Base-by-base conservation (phyloP, 2,797 vertebrate species). In the Steatocranus sp. region DNA sequence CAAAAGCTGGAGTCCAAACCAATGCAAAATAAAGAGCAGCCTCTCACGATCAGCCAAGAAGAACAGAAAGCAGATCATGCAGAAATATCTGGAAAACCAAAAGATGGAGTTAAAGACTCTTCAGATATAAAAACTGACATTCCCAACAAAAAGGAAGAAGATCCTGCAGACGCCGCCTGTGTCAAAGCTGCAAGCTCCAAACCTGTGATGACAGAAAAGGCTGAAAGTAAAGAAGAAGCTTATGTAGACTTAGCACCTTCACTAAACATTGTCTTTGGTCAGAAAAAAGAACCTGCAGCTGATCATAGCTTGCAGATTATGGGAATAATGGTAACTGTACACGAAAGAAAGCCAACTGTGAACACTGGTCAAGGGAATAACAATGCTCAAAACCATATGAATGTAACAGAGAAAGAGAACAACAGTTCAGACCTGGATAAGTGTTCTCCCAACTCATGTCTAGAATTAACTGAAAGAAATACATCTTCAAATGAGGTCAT, bases 251-350 rank as follows among this genome's bases (percentile, higher is more conserved):
- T 83, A 78, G 56, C 32, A 56, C 61, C 82, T 70, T 78, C 84
- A 49, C 38, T 80, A 36, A 88, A 81, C 73, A 9, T 87, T 48
- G 76, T 46, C 49, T 46, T 74, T 56, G 87, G 79, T 66, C 80
- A 89, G 38, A 92, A 32, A 7, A 54, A 90, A 8, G 68, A 11
- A 7, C 3, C 78, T 53, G 78, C 54, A 18, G 46, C 20, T 18
- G 76, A 93, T 82, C 89, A 91, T 34, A 87, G 11, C 51, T 83
- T 95, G 76, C 84, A 92, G 46, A 95, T 95, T 14, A 91, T 85
- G 66, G 92, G 93, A 81, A 94, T 95, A 87, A 93, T 89, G 89
- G 93, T 95, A 53, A 92, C 79, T 49, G 90, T 94, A 11, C 89
- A 74, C 79, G 93, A 94, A 83, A 93, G 87, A 86, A 76, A 81